Evolutionary conservation across 2,888 invertebrate species (phyloP), one percentile per base, ranked within the genome.

Genomic region (Dasysyrphus tricinctus): DNA sequence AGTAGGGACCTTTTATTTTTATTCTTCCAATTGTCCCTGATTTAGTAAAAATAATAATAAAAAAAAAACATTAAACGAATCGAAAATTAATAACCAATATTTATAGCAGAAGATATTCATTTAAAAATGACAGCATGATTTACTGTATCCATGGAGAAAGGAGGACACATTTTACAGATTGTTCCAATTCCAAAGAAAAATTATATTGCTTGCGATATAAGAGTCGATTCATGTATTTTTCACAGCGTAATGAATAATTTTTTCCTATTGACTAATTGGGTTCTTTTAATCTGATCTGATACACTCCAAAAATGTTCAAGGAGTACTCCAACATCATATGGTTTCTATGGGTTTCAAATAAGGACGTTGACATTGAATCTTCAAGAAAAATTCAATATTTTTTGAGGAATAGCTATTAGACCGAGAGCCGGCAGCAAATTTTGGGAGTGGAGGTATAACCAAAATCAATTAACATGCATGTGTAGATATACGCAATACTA

Each of bases 61-160:
- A 37, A 59, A 37, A 32, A n/a, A n/a, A 0, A 37, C 7, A 59
- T 5, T 19, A 61, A 42, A 61, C 51, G 42, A 70, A 70, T 79
- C 47, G 72, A 79, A 65, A 79, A 79, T 79, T 72, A 79, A 79
- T 79, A 72, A 29, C 56, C 65, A 49, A 72, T 56, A 72, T 37
- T 79, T 79, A 72, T 72, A 56, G 44, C 70, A 79, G 47, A 34
- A 63, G 47, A 65, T 57, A 42, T 65, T 73, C 47, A 32, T 39
- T 73, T 57, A 9, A 63, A 42, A 39, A 54, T 80, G 59, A 51
- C 67, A 80, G 74, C 6, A 67, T 74, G 42, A 74, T 67, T 79
- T 73, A 57, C 65, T 47, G 56, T 47, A 65, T 37, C 44, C 44
- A 61, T 34, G 16, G 51, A 61, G 29, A 37, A 54, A 34, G 9